A percentile compares a stretch with the other conserved stretches of the same genome.
phyloP scores from a whole-genome alignment of 2,113 vertebrate genomes.

The Bos indicus region DNA sequence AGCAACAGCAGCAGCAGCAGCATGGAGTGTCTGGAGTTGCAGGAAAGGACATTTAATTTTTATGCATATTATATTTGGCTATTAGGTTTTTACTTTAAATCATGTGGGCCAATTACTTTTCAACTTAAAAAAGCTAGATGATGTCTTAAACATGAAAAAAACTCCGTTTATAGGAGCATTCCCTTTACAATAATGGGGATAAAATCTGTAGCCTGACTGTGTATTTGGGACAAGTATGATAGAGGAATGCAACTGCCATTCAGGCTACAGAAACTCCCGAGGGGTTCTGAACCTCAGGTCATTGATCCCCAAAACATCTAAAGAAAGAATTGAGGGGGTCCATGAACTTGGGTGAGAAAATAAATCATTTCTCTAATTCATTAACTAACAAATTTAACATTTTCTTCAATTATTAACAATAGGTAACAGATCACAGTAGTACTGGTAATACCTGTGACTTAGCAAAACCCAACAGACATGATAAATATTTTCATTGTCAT shows the following conservation, averaged over 20 bases:
- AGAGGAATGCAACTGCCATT: neutral
- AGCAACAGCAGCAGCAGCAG: too few species aligned
- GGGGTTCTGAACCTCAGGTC: neutral
- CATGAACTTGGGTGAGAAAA: neutral
- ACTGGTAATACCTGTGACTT: neutral
- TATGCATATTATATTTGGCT: neutral
- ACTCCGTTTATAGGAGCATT: neutral
- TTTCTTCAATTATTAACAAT: slow-evolving; percentile 6
- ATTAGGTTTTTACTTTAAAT: slow-evolving; percentile 1
- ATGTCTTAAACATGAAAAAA: neutral
- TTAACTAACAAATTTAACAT: slow-evolving; percentile 23
- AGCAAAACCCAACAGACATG: neutral
- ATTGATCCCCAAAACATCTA: neutral
- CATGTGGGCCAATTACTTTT: neutral
- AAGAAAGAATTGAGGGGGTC: neutral
- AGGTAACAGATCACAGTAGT: neutral
- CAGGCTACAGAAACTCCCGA: neutral
- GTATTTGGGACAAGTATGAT: neutral
- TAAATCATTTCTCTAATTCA: neutral
- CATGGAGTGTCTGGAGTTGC: neutral
- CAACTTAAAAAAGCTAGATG: neutral
- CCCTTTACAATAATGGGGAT: neutral
- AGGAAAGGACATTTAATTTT: neutral
- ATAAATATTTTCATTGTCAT: neutral
- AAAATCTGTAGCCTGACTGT: neutral